Evolutionary conservation across 2,888 invertebrate genomes (phyloP).

Genomic region (Lumbricus terrestris): DNA sequence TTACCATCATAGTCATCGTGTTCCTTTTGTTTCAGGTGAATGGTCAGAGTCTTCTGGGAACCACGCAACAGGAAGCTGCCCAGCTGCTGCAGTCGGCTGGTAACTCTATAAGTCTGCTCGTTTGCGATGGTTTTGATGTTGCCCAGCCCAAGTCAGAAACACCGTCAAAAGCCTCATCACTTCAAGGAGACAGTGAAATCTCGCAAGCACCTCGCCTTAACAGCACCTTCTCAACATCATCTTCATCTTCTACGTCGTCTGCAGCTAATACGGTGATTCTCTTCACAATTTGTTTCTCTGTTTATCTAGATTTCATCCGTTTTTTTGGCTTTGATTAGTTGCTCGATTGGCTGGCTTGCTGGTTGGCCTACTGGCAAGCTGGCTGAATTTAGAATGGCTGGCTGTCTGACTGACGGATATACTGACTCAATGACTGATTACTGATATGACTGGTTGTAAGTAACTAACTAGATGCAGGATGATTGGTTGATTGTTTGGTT

Average conservation of each 20-base stretch:
- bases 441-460: neutral
- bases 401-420: constrained; percentile 4
- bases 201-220: neutral
- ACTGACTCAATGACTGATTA: neutral
- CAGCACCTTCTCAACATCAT: neutral
- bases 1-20: neutral
- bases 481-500: too few relatives aligned
- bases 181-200: neutral
- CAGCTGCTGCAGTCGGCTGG: constrained; percentile 74
- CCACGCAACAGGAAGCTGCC: constrained; percentile 91
- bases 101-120: constrained; percentile 30
- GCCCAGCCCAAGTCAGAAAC: neutral
- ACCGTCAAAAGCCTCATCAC: neutral
- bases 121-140: constrained; percentile 34
- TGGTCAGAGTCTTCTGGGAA: constrained; percentile 85
- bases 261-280: neutral
- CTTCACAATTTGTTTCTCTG: neutral
- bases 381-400: neutral
- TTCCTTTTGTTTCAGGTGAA: constrained; percentile 63
- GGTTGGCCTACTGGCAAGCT: neutral
- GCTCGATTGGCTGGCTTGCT: neutral
- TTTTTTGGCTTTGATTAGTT: too few relatives aligned
- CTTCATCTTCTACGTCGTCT: neutral
- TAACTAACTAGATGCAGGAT: neutral
- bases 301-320: too few relatives aligned